phyloP scores from a whole-genome alignment of 1,140 invertebrate species.

The Bombus fervidus region DNA sequence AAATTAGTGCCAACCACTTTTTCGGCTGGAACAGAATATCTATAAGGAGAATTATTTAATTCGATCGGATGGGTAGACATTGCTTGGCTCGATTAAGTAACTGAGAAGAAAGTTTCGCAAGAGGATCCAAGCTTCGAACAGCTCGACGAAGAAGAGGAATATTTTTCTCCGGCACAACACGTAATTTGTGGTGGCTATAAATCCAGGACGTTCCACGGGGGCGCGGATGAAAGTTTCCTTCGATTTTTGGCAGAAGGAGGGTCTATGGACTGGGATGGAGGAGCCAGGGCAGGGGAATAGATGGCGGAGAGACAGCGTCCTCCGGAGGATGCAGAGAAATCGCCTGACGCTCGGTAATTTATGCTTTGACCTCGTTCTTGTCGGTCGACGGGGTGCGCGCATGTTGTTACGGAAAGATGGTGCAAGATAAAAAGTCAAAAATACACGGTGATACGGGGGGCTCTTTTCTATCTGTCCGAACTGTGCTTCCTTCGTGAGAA shows the following conservation, averaged over 20 bases:
- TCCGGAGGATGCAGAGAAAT: constrained; percentile 33
- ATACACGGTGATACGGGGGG: constrained; percentile 33
- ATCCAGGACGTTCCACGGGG: constrained; percentile 40
- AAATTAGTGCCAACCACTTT: too few species aligned
- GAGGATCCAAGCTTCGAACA: not conserved
- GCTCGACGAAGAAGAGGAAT: not conserved
- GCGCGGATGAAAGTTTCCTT: constrained; percentile 56
- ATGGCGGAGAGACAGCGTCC: constrained; percentile 20
- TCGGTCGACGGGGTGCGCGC: not conserved
- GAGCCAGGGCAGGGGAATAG: not conserved
- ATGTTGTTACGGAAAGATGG: constrained; percentile 42
- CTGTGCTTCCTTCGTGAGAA: constrained; percentile 1
- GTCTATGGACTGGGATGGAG: not conserved
- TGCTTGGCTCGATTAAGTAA: not conserved
- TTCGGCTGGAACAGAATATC: not conserved
- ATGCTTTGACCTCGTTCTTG: constrained; percentile 53
- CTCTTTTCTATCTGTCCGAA: constrained; percentile 33
- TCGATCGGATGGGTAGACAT: too few species aligned
- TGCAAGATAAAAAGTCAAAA: constrained; percentile 60
- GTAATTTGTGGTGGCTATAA: constrained; percentile 62
- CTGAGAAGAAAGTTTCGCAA: constrained; percentile 2
- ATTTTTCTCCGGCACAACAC: constrained; percentile 37
- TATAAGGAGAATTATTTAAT: not conserved
- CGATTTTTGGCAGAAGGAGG: constrained; percentile 57
- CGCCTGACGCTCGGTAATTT: constrained; percentile 58